Evolutionary conservation across 2,797 vertebrate genomes (phyloP).

Genomic region (Gadopsis bispinosus): DNA sequence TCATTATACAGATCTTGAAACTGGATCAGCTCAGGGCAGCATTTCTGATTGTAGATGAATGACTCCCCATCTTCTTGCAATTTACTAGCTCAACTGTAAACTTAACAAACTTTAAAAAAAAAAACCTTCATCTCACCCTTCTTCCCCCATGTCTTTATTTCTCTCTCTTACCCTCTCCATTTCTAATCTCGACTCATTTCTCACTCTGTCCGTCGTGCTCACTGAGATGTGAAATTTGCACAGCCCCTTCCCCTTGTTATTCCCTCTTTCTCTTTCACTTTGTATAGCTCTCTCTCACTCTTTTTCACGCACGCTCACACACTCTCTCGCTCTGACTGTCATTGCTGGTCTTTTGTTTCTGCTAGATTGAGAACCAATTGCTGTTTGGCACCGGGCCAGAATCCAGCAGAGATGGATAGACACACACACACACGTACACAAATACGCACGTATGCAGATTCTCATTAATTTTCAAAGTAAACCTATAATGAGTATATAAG

Average conservation of each 20-base stretch:
- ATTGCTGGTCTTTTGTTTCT: conserved; percentile 78
- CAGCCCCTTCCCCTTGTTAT: conserved; percentile 24
- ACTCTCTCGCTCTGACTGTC: conserved; percentile 27
- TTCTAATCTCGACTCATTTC: conserved; percentile 58
- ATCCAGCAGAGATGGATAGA: conserved; percentile 39
- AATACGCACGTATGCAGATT: background rate
- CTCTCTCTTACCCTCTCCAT: conserved; percentile 32
- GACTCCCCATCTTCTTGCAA: background rate
- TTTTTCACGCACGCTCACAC: conserved; percentile 12
- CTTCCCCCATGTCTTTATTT: conserved; percentile 8
- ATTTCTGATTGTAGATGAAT: conserved; percentile 22
- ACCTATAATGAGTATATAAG: background rate
- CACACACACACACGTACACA: background rate
- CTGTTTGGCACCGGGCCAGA: conserved; percentile 68
- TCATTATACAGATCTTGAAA: background rate
- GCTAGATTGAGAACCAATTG: conserved; percentile 73
- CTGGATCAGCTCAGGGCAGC: background rate
- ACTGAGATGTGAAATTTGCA: conserved; percentile 59
- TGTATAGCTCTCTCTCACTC: conserved; percentile 2
- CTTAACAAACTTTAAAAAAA: conserved; percentile 18
- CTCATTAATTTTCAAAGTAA: conserved; percentile 16
- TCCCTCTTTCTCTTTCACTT: conserved; percentile 32
- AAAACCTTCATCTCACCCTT: conserved; percentile 28
- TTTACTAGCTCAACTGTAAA: conserved; percentile 24
- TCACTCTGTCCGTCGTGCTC: conserved; percentile 49